Evolutionary conservation across 2,888 invertebrate species (phyloP).

Genomic region (Argynnis bischoffii): DNA sequence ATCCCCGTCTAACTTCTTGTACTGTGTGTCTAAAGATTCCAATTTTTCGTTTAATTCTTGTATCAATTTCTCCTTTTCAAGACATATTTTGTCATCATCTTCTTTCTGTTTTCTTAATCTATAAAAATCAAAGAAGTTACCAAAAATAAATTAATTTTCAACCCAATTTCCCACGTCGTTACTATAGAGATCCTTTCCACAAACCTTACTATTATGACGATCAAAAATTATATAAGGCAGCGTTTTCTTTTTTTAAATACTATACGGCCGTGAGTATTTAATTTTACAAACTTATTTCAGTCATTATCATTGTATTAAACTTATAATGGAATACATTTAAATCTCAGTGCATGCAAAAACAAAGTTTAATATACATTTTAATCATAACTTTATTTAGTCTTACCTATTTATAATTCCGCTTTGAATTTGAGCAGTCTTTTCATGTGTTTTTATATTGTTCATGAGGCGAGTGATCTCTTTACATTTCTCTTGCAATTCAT

Average conservation of each 20-base stretch:
- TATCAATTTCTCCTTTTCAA: slow-evolving; percentile 59
- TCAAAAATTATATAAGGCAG: too few species aligned
- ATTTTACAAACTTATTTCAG: too few species aligned
- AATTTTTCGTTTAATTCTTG: slow-evolving; percentile 60
- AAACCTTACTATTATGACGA: too few species aligned
- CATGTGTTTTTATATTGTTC: slow-evolving; percentile 70
- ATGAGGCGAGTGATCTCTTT: slow-evolving; percentile 59
- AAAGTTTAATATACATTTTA: neutral
- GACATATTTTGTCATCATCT: slow-evolving; percentile 53
- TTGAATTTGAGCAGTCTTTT: slow-evolving; percentile 71
- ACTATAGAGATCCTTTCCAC: too few species aligned
- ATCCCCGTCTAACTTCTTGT: slow-evolving; percentile 42
- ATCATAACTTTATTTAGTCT: slow-evolving; percentile 12
- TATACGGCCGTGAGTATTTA: too few species aligned
- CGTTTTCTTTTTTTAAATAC: too few species aligned
- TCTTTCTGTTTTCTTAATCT: slow-evolving; percentile 67
- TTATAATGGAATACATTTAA: too few species aligned
- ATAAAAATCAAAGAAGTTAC: slow-evolving; percentile 14
- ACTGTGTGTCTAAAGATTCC: slow-evolving; percentile 55
- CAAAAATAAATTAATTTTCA: neutral
- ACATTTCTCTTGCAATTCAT: slow-evolving; percentile 62
- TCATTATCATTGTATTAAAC: too few species aligned
- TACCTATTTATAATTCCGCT: slow-evolving; percentile 71
- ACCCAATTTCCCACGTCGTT: too few species aligned
- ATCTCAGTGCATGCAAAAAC: too few species aligned